Conservation (phyloP, 2,113 vertebrate species). For the Hystrix brachyura region DNA sequence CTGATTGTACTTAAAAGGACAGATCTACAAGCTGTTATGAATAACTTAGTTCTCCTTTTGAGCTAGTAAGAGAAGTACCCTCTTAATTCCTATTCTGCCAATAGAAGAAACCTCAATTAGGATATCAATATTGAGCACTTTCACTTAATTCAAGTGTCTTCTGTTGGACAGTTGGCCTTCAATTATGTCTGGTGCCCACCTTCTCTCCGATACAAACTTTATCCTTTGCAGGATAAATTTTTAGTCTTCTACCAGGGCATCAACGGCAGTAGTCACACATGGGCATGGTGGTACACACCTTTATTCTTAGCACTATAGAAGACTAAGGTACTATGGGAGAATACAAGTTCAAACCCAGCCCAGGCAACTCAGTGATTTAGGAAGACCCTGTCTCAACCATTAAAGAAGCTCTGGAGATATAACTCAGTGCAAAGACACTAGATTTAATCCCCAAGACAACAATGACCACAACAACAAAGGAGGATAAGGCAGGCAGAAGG, state of each 20-base stretch:
- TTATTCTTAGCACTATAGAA: neutral
- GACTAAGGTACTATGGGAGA: neutral
- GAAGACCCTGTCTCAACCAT: neutral
- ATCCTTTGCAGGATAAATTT: neutral
- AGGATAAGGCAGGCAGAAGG: neutral
- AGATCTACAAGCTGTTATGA: neutral
- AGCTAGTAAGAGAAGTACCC: constrained; percentile 23
- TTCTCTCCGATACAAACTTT: constrained; percentile 27
- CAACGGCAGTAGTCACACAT: neutral
- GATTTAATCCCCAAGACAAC: neutral
- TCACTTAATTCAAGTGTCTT: neutral
- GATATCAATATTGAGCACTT: neutral
- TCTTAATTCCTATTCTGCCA: constrained; percentile 15
- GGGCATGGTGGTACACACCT: neutral
- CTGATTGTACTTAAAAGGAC: constrained; percentile 50
- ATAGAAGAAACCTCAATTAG: neutral
- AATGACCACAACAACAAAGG: neutral
- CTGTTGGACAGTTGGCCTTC: neutral
- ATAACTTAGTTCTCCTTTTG: neutral
- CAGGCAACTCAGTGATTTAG: neutral
- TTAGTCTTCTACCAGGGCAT: neutral
- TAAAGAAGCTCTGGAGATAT: neutral
- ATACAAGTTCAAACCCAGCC: neutral
- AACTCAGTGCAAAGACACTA: neutral
- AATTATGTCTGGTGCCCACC: neutral